phyloP scores from a whole-genome alignment of 2,797 vertebrate species.

The Microchirus variegatus region DNA sequence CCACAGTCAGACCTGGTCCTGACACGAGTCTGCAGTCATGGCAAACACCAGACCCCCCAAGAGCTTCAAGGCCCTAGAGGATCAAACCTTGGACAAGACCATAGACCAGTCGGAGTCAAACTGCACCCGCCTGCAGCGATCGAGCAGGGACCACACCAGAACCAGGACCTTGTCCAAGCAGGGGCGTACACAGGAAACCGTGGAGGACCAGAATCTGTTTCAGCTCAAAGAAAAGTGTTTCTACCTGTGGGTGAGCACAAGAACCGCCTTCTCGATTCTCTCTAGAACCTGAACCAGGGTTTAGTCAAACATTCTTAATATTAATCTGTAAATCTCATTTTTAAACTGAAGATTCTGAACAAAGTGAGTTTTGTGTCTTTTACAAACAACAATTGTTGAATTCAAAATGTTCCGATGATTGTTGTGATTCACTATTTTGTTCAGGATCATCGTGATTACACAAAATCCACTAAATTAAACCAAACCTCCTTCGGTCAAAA shows the following conservation, averaged over 20 bases:
- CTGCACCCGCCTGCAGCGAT: neutral
- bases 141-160: neutral
- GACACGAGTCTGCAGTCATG: neutral
- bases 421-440: too few relatives aligned
- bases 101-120: neutral
- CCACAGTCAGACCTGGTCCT: neutral
- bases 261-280: neutral
- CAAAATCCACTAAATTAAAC: too few relatives aligned
- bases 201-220: neutral
- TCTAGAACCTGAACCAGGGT: neutral
- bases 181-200: neutral
- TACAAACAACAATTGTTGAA: too few relatives aligned
- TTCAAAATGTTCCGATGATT: too few relatives aligned
- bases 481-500: too few relatives aligned
- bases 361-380: too few relatives aligned
- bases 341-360: too few relatives aligned
- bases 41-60: neutral
- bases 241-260: slow-evolving; percentile 8
- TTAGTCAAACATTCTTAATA: too few relatives aligned
- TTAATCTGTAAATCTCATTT: too few relatives aligned
- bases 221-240: neutral
- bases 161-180: neutral
- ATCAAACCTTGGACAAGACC: neutral
- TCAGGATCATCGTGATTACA: too few relatives aligned
- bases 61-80: neutral